phyloP scores from a whole-genome alignment of 92 coral and sea anemone genomes.

The Epizoanthus fatuus region DNA sequence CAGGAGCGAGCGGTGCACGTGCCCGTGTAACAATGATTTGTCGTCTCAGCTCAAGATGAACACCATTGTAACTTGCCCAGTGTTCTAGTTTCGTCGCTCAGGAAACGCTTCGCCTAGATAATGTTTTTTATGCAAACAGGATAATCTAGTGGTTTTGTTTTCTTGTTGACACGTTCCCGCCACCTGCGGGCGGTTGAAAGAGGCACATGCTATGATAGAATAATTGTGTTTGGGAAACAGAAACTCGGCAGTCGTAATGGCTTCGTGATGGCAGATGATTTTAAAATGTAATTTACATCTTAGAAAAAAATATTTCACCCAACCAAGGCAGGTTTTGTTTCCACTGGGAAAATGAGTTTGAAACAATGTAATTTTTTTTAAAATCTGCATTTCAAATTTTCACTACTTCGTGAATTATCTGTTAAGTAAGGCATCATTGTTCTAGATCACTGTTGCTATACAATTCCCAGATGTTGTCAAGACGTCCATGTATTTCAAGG shows the following conservation, averaged over 20 bases:
- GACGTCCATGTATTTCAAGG: background rate
- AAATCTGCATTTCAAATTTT: background rate
- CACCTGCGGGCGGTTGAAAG: conserved; percentile 87
- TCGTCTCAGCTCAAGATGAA: background rate
- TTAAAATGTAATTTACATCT: background rate
- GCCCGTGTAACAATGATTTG: background rate
- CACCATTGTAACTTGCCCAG: background rate
- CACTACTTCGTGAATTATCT: background rate
- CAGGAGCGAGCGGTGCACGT: conserved; percentile 11
- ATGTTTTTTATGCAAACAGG: conserved; percentile 31
- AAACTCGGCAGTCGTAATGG: conserved; percentile 12
- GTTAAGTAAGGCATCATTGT: background rate
- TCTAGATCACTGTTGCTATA: conserved; percentile 20
- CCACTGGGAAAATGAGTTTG: background rate
- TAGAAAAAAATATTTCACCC: background rate
- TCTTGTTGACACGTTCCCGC: conserved; percentile 87
- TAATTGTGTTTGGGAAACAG: conserved; percentile 42
- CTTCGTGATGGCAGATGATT: background rate
- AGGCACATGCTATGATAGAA: conserved; percentile 74
- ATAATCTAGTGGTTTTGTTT: conserved; percentile 63
- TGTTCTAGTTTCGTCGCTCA: conserved; percentile 10
- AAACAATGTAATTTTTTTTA: background rate
- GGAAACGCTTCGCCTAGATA: conserved; percentile 29
- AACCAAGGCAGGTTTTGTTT: background rate
- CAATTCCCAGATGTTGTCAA: conserved; percentile 41